Conservation (phyloP, 1,140 invertebrate species). For the Melanaphis sacchari region DNA sequence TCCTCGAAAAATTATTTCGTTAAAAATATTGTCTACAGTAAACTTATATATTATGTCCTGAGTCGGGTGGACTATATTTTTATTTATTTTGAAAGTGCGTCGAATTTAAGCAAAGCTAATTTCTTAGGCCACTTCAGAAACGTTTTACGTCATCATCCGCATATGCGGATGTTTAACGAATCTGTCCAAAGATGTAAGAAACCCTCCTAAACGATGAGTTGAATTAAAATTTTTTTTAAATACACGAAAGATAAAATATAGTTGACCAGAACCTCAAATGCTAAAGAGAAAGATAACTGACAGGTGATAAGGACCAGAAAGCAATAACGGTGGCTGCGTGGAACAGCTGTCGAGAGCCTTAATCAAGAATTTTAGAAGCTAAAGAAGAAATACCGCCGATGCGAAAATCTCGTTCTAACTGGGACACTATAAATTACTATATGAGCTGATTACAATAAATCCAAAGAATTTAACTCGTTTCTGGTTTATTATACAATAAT, state of each 20-base stretch:
- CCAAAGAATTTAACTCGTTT: not conserved
- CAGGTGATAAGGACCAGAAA: too few relatives aligned
- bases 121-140: not conserved
- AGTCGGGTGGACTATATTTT: not conserved
- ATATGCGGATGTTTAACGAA: not conserved
- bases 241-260: not conserved
- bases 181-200: not conserved
- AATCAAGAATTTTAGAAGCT: not conserved
- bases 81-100: not conserved
- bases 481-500: too few relatives aligned
- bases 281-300: not conserved
- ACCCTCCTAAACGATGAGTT: not conserved
- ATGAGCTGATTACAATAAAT: not conserved
- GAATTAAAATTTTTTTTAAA: not conserved
- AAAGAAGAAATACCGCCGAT: not conserved
- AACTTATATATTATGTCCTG: not conserved
- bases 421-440: not conserved
- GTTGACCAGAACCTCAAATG: not conserved
- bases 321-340: too few relatives aligned
- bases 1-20: not conserved
- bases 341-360: not conserved
- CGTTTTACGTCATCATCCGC: not conserved
- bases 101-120: not conserved
- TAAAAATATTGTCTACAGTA: not conserved
- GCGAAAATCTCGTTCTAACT: not conserved